phyloP scores from a whole-genome alignment of 2,113 vertebrate species.

The Cheirogaleus medius region DNA sequence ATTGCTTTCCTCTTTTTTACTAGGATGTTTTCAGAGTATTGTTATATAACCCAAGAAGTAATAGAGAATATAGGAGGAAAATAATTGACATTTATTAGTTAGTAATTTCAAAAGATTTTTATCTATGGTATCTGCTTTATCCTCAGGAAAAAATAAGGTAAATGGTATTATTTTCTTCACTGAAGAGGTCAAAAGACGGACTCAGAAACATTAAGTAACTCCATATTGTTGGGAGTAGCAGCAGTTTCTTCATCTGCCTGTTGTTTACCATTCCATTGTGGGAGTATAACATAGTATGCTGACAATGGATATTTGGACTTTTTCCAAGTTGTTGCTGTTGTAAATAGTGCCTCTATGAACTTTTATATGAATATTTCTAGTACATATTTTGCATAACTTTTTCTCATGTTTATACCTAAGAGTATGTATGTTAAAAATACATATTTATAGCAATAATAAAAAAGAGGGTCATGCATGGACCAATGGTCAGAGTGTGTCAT shows the following conservation, averaged over 20 bases:
- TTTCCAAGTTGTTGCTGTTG: neutral
- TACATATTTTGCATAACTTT: neutral
- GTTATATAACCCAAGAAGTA: neutral
- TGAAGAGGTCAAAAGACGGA: neutral
- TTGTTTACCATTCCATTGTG: neutral
- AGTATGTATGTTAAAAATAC: neutral
- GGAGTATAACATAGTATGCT: neutral
- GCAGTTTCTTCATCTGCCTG: neutral
- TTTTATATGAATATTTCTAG: neutral
- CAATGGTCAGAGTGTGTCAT: neutral
- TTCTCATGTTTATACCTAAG: neutral
- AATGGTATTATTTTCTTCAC: neutral
- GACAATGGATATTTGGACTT: neutral
- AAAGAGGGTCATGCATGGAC: neutral
- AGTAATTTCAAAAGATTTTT: conserved; percentile 17
- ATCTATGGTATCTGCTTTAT: neutral
- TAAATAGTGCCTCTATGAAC: neutral
- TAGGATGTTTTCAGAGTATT: neutral
- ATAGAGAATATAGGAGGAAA: neutral
- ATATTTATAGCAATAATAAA: neutral
- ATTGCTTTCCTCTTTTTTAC: neutral
- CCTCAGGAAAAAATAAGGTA: neutral
- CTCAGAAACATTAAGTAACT: neutral
- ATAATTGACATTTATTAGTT: neutral
- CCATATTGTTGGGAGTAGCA: neutral